These are phyloP conservation scores for Decapterus maruadsi DNA, from an alignment of 2,797 vertebrate genomes.

Conservation along the genomic window DNA sequence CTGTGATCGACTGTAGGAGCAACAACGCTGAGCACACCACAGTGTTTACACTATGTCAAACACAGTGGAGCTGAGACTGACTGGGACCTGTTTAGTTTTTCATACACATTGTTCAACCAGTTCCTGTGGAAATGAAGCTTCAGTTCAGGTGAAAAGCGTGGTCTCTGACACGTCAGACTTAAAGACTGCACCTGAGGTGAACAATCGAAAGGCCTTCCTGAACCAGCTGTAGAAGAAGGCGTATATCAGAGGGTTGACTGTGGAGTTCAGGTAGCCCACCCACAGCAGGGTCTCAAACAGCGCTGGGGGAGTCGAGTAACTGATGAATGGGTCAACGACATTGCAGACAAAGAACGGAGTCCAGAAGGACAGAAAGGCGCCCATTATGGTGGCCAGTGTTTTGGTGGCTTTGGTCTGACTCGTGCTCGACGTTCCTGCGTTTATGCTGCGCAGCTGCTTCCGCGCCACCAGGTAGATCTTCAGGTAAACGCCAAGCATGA, in stretches of 20 bases:
- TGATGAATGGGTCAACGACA: conserved; percentile 58
- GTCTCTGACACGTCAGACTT: conserved; percentile 33
- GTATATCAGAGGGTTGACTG: conserved; percentile 73
- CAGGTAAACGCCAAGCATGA: conserved; percentile 55
- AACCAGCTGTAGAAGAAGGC: conserved; percentile 77
- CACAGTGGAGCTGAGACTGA: too few species aligned
- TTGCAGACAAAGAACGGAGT: conserved; percentile 71
- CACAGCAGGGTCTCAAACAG: conserved; percentile 62
- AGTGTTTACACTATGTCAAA: too few species aligned
- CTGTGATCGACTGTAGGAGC: too few species aligned
- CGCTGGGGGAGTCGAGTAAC: conserved; percentile 49
- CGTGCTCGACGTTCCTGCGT: neutral
- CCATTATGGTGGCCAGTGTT: conserved; percentile 60
- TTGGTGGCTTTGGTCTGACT: conserved; percentile 55
- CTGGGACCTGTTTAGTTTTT: too few species aligned
- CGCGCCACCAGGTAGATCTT: conserved; percentile 52
- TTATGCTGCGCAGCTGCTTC: conserved; percentile 35
- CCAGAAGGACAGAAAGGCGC: conserved; percentile 61
- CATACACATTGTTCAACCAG: neutral
- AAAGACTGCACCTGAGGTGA: conserved; percentile 51
- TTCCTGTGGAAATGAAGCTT: too few species aligned
- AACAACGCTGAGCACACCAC: too few species aligned
- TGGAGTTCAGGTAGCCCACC: conserved; percentile 73
- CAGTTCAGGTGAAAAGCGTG: conserved; percentile 31
- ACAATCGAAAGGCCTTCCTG: conserved; percentile 65